A percentile compares a stretch with the other conserved stretches of the same genome.
These are phyloP conservation scores for Channa maculata DNA, from an alignment of 2,113 vertebrate genomes.

Conservation along the genomic window DNA sequence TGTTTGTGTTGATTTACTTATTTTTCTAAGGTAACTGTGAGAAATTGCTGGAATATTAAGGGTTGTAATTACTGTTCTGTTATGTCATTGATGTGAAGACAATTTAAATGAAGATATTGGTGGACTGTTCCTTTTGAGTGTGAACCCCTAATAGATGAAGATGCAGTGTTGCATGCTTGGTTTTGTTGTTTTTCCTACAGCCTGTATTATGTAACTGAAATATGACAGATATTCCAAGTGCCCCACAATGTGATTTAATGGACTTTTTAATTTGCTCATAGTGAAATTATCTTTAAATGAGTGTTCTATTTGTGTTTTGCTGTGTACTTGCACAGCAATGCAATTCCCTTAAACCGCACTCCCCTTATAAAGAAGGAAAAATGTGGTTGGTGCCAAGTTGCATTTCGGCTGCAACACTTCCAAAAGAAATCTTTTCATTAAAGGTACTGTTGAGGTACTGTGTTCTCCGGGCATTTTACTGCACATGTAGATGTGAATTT, in stretches of 20 bases:
- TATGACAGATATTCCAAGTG: slow-evolving; percentile 56
- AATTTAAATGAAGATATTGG: slow-evolving; percentile 65
- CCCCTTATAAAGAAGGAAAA: slow-evolving; percentile 58
- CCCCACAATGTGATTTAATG: slow-evolving; percentile 42
- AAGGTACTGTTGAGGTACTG: slow-evolving; percentile 54
- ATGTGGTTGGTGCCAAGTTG: slow-evolving; percentile 76
- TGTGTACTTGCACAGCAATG: slow-evolving; percentile 60
- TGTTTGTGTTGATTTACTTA: slow-evolving; percentile 66
- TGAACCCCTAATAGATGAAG: slow-evolving; percentile 68
- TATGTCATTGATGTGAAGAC: slow-evolving; percentile 67
- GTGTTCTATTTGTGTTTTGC: slow-evolving; percentile 63
- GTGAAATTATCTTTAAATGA: slow-evolving; percentile 54
- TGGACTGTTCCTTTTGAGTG: slow-evolving; percentile 61
- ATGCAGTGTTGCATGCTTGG: slow-evolving; percentile 75
- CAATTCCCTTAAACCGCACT: slow-evolving; percentile 72
- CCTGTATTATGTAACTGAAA: slow-evolving; percentile 50
- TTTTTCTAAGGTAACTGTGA: slow-evolving; percentile 75
- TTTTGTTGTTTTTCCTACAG: slow-evolving; percentile 35
- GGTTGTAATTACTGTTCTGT: slow-evolving; percentile 53
- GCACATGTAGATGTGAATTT: slow-evolving; percentile 57
- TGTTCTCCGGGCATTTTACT: slow-evolving; percentile 66
- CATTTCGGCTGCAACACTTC: slow-evolving; percentile 69
- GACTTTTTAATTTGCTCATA: slow-evolving; percentile 59
- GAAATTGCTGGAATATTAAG: slow-evolving; percentile 70
- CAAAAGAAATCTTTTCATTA: slow-evolving; percentile 44